phyloP scores from a whole-genome alignment of 2,113 vertebrate species.

The Myotis brandtii region DNA sequence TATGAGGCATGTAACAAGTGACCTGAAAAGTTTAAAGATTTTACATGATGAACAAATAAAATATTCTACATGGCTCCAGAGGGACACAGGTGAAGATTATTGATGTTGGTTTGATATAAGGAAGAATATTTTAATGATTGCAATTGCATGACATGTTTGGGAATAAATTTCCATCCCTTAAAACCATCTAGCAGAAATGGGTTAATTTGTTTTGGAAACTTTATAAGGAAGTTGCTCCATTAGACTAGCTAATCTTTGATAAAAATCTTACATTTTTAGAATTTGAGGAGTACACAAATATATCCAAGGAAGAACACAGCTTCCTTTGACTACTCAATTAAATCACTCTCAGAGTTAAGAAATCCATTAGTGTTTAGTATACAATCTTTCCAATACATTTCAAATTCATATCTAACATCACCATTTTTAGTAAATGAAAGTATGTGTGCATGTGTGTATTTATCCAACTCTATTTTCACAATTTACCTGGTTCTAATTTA shows the following conservation, averaged over 20 bases:
- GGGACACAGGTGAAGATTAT: neutral
- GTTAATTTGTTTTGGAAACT: neutral
- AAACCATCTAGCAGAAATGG: neutral
- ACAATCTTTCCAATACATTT: neutral
- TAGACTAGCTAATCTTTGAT: neutral
- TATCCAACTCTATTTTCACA: neutral
- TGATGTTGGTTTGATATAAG: neutral
- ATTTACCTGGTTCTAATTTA: neutral
- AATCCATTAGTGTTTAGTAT: neutral
- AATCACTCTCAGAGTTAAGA: neutral
- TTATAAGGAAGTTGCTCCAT: neutral
- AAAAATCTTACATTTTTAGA: conserved; percentile 12
- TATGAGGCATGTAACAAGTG: neutral
- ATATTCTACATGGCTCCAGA: neutral
- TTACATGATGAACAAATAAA: neutral
- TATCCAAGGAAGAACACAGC: neutral
- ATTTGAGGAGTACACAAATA: neutral
- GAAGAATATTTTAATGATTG: neutral
- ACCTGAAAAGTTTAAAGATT: conserved; percentile 10
- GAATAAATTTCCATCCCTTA: conserved; percentile 8
- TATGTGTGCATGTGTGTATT: neutral
- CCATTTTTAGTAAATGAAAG: conserved; percentile 14
- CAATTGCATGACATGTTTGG: neutral
- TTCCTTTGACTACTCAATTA: neutral
- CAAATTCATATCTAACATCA: neutral